phyloP scores from a whole-genome alignment of 2,888 invertebrate species.

The Amphipyra berbera region DNA sequence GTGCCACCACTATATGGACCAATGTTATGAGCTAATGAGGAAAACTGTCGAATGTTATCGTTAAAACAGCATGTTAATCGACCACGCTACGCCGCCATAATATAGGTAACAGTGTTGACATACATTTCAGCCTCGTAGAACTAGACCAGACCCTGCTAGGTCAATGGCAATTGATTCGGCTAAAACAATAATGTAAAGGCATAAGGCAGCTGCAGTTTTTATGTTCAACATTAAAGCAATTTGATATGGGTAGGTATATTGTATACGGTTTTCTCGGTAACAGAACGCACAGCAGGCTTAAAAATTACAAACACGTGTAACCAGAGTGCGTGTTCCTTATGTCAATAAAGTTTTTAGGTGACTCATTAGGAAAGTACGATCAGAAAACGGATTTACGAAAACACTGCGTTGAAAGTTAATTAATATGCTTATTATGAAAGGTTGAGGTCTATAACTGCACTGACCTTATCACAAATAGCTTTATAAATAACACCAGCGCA shows the following conservation, averaged over 20 bases:
- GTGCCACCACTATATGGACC: conserved; percentile 7
- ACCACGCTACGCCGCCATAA: conserved; percentile 49
- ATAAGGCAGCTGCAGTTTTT: conserved; percentile 18
- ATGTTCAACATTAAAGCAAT: conserved; percentile 35
- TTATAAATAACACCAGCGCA: conserved; percentile 50
- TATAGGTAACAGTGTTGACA: conserved; percentile 44
- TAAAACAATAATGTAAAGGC: conserved; percentile 17
- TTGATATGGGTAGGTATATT: conserved; percentile 38
- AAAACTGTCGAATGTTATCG: conserved; percentile 50
- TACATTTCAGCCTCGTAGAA: conserved; percentile 48
- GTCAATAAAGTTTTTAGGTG: conserved; percentile 60
- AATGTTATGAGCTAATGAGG: conserved; percentile 39
- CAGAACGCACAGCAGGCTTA: conserved; percentile 50
- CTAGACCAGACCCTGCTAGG: conserved; percentile 30
- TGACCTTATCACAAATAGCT: conserved; percentile 49
- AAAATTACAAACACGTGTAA: conserved; percentile 62
- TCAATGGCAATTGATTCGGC: conserved; percentile 42
- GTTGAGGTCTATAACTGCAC: conserved; percentile 43
- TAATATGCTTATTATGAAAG: conserved; percentile 25
- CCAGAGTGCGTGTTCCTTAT: conserved; percentile 59
- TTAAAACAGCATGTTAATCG: conserved; percentile 48
- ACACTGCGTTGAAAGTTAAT: conserved; percentile 8
- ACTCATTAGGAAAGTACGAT: conserved; percentile 54
- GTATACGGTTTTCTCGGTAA: conserved; percentile 43
- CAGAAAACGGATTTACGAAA: conserved; percentile 19